Evolutionary conservation across 2,113 vertebrate genomes (phyloP), one percentile per base, ranked within the genome.

Genomic region (Oceanodroma tethys): DNA sequence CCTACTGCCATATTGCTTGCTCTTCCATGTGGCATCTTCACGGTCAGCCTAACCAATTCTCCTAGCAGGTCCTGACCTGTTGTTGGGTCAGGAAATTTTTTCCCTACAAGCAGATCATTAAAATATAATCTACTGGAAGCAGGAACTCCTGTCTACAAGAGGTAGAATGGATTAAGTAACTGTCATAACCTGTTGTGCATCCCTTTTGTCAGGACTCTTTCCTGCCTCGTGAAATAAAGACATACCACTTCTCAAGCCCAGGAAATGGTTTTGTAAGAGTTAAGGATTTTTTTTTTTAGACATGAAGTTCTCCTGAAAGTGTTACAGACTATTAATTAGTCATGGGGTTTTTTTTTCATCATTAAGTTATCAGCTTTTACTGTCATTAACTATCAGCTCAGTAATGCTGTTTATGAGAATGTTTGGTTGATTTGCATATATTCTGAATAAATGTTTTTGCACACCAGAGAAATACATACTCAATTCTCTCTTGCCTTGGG

Each of bases 361-460:
- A 91, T 95, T 92, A 85, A 72, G 36, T 95, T 96, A 94, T 90
- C 72, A 84, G 7, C 29, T 74, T 91, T 92, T 94, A 80, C 81
- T 95, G 80, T 95, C 92, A 93, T 80, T 92, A 91, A 87, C 52
- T 86, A 92, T 81, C 81, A 92, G 42, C 34, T 93, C 63, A 93
- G 26, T 40, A 21, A 45, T 90, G 74, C 47, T 56, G 65, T 92
- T 89, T 93, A 84, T 84, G 88, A 66, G 67, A 95, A 81, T 88
- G 81, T 43, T 90, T 81, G 50, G 45, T 65, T 65, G 72, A 96
- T 94, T 93, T 83, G 40, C 81, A 90, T 97, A 88, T 26, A 93
- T 94, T 93, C 40, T 65, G 83, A 93, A 92, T 93, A 86, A 95
- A 95, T 50, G 38, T 68, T 92, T 93, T 82, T 78, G 71, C 52